Evolutionary conservation across 2,797 vertebrate species (phyloP), one percentile per base, ranked within the genome.

Genomic region (Malacoctenus gilli): DNA sequence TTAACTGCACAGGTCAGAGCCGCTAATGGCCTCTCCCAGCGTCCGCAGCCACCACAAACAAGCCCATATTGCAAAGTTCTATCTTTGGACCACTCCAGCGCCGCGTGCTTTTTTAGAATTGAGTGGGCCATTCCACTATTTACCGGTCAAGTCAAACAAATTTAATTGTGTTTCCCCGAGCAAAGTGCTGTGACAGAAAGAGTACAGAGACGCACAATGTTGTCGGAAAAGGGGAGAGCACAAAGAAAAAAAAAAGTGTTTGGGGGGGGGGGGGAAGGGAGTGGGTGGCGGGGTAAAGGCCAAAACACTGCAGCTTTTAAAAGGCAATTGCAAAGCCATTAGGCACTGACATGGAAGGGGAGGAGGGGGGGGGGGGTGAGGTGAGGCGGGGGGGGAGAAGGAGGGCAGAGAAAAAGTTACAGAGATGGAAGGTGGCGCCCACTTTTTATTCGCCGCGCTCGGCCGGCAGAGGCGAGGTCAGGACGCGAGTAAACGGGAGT

Each of bases 311-410:
- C 53, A 74, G 70, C 68, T 76, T 84, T 83, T 87, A 81, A 86
- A 85, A 90, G 68, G 77, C 85, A 87, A 80, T 85, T 73, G 82
- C 70, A 62, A 75, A 84, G 60, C 77, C 85, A 90, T 90, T 89
- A 85, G 65, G 64, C 65, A 44, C 43, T 75, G 65, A 77, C 58
- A 69, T 70, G 58, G 43, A 61, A 32, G 64, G 60, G 4, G 22
- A 8, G 4, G 22, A 8, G 22, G 22, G 4, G 4, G 22, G 22
- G 22, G 4, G 22, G 22, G 22, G 22, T n/a, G n/a, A n/a, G n/a
- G n/a, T n/a, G n/a, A n/a, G n/a, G n/a, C n/a, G 66, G 10, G 25
- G 25, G 5, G 16, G 20, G 2, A 1, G 10, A 2, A 20, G 15
- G 59, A 25, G 52, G 51, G 18, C 8, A 53, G 30, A 7, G 49